Evolutionary conservation across 2,888 invertebrate species (phyloP).

Genomic region (Abrostola triplasia): DNA sequence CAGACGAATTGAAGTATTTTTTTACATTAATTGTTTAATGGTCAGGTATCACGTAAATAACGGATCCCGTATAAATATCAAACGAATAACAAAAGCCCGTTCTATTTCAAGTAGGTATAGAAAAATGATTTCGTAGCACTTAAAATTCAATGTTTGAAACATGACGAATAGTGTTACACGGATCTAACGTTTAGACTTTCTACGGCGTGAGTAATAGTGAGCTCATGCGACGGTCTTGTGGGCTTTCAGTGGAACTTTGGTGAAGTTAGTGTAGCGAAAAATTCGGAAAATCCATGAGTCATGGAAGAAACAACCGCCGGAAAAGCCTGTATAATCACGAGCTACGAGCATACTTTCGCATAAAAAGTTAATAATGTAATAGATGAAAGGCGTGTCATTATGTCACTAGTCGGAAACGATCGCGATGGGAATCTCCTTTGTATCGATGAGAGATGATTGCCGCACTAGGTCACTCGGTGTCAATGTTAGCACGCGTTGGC

Average conservation of each 20-base stretch:
- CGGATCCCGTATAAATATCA: constrained; percentile 36
- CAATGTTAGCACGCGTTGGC: constrained; percentile 7
- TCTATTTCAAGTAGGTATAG: constrained; percentile 34
- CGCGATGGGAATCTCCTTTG: constrained; percentile 72
- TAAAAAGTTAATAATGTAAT: constrained; percentile 63
- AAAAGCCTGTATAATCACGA: constrained; percentile 79
- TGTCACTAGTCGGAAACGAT: constrained; percentile 62
- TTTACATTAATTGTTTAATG: constrained; percentile 55
- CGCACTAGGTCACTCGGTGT: constrained; percentile 24
- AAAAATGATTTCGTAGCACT: constrained; percentile 53
- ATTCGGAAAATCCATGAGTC: constrained; percentile 86
- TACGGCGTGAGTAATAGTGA: constrained; percentile 77
- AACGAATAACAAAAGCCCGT: constrained; percentile 47
- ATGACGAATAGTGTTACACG: constrained; percentile 71
- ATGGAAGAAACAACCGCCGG: constrained; percentile 74
- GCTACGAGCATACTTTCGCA: constrained; percentile 68
- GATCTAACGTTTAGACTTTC: constrained; percentile 71
- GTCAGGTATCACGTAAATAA: constrained; percentile 47
- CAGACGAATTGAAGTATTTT: constrained; percentile 31
- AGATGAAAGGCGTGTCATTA: constrained; percentile 77
- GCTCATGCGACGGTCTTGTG: constrained; percentile 72
- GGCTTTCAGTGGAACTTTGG: constrained; percentile 75
- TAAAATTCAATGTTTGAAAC: constrained; percentile 61
- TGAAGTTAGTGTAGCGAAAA: constrained; percentile 60
- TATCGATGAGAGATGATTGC: constrained; percentile 29